Base-by-base conservation (phyloP, 2,888 invertebrate genomes). In the Chrysolina haemoptera region DNA sequence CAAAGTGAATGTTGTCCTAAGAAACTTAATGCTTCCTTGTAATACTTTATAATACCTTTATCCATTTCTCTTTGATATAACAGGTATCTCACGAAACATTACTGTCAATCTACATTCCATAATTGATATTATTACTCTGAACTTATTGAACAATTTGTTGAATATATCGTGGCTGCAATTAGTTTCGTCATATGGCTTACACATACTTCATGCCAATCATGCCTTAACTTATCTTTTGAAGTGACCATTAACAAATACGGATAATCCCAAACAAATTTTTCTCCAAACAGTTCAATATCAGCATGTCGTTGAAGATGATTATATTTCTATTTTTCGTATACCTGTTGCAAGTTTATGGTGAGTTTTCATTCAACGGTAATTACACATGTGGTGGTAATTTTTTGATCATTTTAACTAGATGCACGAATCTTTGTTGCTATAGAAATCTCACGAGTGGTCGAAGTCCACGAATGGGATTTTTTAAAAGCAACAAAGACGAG, bases 171-270 rank as follows among this genome's bases (percentile, higher is more conserved):
- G 8, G 35, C 35, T 8, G 8, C 35, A 0, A 35, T 35, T 43
- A 43, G 43, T 3, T 43, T 14, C 43, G 43, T 43, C 12, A 2
- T 14, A 43, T 43, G 43, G 14, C 14, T n/a, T n/a, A 22, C 11
- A 53, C 53, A 18, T 20, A 20, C 18, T 53, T 53, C 53, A 20
- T 53, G 53, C 53, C 53, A 11, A 20, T 53, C 53, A 20, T 53
- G 53, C 53, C 53, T 53, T 53, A 53, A 53, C 43, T 43, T 43
- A 43, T 43, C 43, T 43, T 53, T 12, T 10, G 20, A 53, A 53
- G 53, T 53, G 20, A 20, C 20, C 53, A 18, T 53, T 20, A 53
- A 53, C 16, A 53, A 20, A 20, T 18, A 20, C 18, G 53, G 53
- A 22, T 43, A 11, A 14, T 14, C 43, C 11, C 43, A 43, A 14